phyloP scores from a whole-genome alignment of 2,888 invertebrate species.

The Globia sparganii region DNA sequence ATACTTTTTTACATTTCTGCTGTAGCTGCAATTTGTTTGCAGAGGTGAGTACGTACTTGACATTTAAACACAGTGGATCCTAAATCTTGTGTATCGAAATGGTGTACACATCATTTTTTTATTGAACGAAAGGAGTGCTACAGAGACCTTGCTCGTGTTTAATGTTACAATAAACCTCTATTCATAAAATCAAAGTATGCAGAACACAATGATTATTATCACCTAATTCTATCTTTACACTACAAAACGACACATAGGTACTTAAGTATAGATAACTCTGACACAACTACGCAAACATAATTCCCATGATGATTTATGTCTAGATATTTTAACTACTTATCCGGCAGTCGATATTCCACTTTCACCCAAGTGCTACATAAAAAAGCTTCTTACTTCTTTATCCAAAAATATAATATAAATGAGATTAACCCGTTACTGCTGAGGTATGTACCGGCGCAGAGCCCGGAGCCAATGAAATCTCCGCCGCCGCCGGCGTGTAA shows the following conservation, averaged over 20 bases:
- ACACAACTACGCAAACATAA: background rate
- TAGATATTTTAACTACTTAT: constrained; percentile 56
- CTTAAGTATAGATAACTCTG: background rate
- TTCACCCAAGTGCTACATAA: constrained; percentile 59
- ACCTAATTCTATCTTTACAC: background rate
- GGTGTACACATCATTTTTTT: background rate
- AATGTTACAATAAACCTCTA: constrained; percentile 1
- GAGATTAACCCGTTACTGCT: constrained; percentile 74
- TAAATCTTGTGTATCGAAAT: constrained; percentile 13
- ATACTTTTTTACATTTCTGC: background rate
- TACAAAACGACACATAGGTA: background rate
- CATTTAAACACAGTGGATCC: constrained; percentile 25
- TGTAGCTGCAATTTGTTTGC: constrained; percentile 13
- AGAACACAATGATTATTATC: background rate
- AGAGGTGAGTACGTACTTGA: constrained; percentile 21
- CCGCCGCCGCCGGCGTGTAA: constrained; percentile 76
- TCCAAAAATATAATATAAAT: constrained; percentile 68
- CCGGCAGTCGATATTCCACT: constrained; percentile 48
- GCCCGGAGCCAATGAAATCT: constrained; percentile 78
- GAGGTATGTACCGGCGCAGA: constrained; percentile 66
- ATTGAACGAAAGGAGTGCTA: background rate
- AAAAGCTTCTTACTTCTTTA: constrained; percentile 64
- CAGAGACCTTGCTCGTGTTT: background rate
- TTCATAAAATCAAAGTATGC: background rate
- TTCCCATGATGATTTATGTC: constrained; percentile 26